Evolutionary conservation across 1,140 invertebrate species (phyloP).

Genomic region (Chrysopa pallens): DNA sequence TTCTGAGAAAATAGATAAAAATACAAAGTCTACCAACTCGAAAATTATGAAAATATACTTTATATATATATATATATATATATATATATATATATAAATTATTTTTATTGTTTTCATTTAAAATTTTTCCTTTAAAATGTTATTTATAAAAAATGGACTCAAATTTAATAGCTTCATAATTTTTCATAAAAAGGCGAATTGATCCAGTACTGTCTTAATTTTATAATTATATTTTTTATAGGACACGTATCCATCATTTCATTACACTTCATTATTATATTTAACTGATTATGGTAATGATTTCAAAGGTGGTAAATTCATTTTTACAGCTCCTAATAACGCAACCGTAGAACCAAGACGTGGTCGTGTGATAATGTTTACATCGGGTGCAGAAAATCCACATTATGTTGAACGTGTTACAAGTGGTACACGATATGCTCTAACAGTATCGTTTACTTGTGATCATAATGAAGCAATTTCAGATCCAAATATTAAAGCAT

Average conservation of each 20-base stretch:
- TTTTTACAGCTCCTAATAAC: constrained; percentile 55
- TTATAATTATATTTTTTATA: constrained; percentile 32
- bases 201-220: constrained; percentile 5
- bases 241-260: constrained; percentile 69
- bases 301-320: constrained; percentile 65
- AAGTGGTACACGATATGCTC: constrained; percentile 52
- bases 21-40: no score
- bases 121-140: no score
- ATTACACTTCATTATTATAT: constrained; percentile 71
- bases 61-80: no score
- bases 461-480: constrained; percentile 40
- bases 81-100: no score
- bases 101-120: no score
- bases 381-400: constrained; percentile 68
- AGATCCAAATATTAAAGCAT: constrained; percentile 24
- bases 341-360: constrained; percentile 57
- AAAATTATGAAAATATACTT: no score
- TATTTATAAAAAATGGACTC: no score
- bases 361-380: constrained; percentile 67
- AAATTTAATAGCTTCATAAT: no score
- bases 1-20: no score
- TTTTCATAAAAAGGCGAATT: no score
- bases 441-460: constrained; percentile 77
- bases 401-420: constrained; percentile 68
- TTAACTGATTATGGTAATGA: constrained; percentile 53